These are phyloP conservation scores for Caprella mutica DNA, from an alignment of 2,888 invertebrate genomes.

Conservation along the genomic window DNA sequence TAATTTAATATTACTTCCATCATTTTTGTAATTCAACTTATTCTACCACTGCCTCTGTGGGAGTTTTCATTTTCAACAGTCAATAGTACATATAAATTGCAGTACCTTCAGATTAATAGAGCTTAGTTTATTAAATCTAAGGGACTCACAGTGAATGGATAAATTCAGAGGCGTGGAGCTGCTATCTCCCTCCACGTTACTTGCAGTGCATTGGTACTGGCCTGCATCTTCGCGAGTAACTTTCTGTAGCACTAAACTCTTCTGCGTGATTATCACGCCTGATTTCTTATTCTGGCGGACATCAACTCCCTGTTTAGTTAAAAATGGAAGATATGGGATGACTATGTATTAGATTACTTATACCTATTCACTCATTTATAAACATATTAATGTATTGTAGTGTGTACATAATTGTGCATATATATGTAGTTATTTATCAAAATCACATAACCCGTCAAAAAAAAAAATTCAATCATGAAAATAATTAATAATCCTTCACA, in stretches of 20 bases:
- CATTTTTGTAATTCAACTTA: too few species aligned
- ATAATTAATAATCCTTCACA: too few species aligned
- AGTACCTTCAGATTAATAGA: too few species aligned
- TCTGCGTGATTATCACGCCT: constrained; percentile 80
- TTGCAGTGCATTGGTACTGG: constrained; percentile 80
- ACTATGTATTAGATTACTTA: too few species aligned
- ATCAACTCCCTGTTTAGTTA: background rate
- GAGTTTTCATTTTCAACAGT: too few species aligned
- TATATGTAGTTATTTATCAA: background rate
- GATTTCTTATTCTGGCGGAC: background rate
- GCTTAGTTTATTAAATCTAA: too few species aligned
- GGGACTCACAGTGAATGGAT: constrained; percentile 74
- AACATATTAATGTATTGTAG: background rate
- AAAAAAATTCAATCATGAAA: background rate
- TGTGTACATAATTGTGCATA: background rate
- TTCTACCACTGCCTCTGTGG: too few species aligned
- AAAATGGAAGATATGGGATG: background rate
- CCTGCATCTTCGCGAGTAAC: constrained; percentile 73
- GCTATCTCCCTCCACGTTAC: constrained; percentile 79
- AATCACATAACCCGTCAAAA: background rate
- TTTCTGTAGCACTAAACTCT: constrained; percentile 74
- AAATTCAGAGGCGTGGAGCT: constrained; percentile 68
- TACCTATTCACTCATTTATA: background rate
- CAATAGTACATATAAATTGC: too few species aligned
- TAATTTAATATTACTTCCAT: too few species aligned